These are phyloP conservation scores for Strigamia transsilvanica DNA, from an alignment of 2,888 invertebrate genomes.

Conservation along the genomic window DNA sequence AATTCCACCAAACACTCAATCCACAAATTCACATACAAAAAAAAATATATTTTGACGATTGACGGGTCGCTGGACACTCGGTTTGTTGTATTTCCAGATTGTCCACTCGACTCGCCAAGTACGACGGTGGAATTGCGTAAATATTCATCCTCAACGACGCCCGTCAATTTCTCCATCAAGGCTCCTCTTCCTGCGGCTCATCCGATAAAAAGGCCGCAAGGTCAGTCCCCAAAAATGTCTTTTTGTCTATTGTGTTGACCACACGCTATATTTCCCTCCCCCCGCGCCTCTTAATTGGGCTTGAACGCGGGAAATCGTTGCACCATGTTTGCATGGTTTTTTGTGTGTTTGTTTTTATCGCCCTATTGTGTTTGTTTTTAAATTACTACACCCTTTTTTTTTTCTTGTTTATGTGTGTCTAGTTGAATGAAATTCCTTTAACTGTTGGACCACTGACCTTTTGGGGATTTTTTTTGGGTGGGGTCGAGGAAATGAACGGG, in stretches of 20 bases:
- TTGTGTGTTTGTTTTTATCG: constrained; percentile 1
- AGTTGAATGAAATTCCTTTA: constrained; percentile 1
- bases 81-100: constrained; percentile 43
- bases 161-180: constrained; percentile 51
- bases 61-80: background rate
- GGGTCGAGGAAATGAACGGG: background rate
- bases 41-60: background rate
- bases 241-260: background rate
- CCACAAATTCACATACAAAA: background rate
- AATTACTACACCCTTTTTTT: background rate
- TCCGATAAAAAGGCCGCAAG: constrained; percentile 52
- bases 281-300: background rate
- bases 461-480: background rate
- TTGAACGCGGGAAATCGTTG: background rate
- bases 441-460: background rate
- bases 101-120: constrained; percentile 15
- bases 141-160: constrained; percentile 41
- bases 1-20: too few species aligned
- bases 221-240: constrained; percentile 32
- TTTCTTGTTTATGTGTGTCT: background rate
- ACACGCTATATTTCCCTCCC: background rate
- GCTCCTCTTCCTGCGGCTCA: constrained; percentile 18
- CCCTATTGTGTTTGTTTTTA: constrained; percentile 20
- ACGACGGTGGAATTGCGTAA: constrained; percentile 15
- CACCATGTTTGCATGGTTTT: background rate